Conservation (phyloP, 2,888 invertebrate species). For the Cryptocephalus moraei region DNA sequence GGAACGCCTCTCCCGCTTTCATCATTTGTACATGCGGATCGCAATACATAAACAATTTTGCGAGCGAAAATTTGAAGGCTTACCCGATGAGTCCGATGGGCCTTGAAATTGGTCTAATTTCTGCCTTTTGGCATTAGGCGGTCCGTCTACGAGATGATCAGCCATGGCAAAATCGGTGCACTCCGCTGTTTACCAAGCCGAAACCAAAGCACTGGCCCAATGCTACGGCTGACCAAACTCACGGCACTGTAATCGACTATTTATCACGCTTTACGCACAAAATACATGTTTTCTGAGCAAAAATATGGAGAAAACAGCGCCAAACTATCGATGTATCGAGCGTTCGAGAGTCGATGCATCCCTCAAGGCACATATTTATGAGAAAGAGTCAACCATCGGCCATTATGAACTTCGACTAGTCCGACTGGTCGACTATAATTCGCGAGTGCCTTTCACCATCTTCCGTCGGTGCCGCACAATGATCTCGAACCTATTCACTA, state of each 20-base stretch:
- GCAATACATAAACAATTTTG: slow-evolving; percentile 22
- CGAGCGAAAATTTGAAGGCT: slow-evolving; percentile 29
- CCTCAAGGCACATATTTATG: slow-evolving; percentile 66
- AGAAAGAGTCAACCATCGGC: slow-evolving; percentile 65
- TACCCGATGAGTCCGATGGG: slow-evolving; percentile 71
- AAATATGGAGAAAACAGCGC: slow-evolving; percentile 36
- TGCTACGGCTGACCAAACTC: slow-evolving; percentile 36
- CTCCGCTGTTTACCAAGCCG: slow-evolving; percentile 55
- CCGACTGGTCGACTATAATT: slow-evolving; percentile 47
- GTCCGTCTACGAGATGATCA: slow-evolving; percentile 90
- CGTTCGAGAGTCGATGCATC: slow-evolving; percentile 61
- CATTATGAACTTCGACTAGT: slow-evolving; percentile 67
- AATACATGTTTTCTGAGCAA: slow-evolving; percentile 38
- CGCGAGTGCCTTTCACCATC: slow-evolving; percentile 60
- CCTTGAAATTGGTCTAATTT: slow-evolving; percentile 80
- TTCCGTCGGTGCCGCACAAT: slow-evolving; percentile 63
- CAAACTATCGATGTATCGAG: slow-evolving; percentile 56
- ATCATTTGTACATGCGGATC: slow-evolving; percentile 27
- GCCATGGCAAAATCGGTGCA: slow-evolving; percentile 55
- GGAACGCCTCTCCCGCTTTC: slow-evolving; percentile 35
- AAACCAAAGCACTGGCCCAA: slow-evolving; percentile 46
- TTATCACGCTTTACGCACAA: slow-evolving; percentile 35
- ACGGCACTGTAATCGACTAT: slow-evolving; percentile 36
- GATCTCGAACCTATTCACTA: slow-evolving; percentile 55
- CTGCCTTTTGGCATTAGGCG: slow-evolving; percentile 86